Evolutionary conservation across 2,888 invertebrate species (phyloP).

Genomic region (Malthinus seriepunctatus): DNA sequence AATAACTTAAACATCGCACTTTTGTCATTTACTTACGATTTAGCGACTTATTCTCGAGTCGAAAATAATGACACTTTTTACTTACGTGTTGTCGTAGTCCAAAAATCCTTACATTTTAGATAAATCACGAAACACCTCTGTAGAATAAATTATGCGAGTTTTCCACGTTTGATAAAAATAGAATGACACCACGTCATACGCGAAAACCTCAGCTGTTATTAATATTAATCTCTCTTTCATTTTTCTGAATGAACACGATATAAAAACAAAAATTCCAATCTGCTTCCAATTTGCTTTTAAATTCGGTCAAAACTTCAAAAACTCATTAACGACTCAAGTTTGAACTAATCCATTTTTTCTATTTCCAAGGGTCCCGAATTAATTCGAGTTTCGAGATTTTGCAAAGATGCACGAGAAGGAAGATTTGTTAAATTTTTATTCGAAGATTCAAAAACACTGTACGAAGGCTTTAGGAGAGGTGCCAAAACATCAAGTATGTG

Average conservation of each 20-base stretch:
- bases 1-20: no score
- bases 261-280: not conserved
- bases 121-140: no score
- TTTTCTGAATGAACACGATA: not conserved
- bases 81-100: no score
- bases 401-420: conserved; percentile 86
- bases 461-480: conserved; percentile 88
- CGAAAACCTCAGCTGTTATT: not conserved
- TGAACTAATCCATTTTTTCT: no score
- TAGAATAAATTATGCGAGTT: not conserved
- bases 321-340: no score
- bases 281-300: no score
- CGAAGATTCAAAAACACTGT: conserved; percentile 86
- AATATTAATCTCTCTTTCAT: not conserved
- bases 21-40: no score
- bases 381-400: conserved; percentile 87
- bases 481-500: conserved; percentile 87
- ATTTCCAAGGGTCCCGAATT: conserved; percentile 76
- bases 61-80: no score
- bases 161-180: conserved; percentile 4
- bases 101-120: no score
- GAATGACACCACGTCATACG: not conserved
- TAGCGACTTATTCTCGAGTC: no score
- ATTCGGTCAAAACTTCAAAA: no score
- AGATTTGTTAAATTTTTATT: conserved; percentile 82